Evolutionary conservation across 2,888 invertebrate species (phyloP).

Genomic region (Gari tellinella): DNA sequence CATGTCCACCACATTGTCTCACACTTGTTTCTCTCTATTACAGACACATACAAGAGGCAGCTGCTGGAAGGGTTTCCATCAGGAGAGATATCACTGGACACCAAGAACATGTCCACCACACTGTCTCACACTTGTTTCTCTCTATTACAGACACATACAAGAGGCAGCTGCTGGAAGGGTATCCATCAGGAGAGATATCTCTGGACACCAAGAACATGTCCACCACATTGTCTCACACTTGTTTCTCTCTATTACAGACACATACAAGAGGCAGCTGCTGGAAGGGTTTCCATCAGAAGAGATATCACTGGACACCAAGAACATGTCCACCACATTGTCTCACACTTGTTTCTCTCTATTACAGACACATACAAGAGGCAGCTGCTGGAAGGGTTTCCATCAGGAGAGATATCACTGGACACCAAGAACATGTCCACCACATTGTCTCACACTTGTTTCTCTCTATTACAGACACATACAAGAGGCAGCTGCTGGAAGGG

Average conservation of each 20-base stretch:
- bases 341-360: no score
- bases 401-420: constrained; percentile 31
- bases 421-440: constrained; percentile 60
- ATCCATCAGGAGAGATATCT: no score
- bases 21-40: constrained; percentile 36
- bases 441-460: constrained; percentile 66
- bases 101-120: constrained; percentile 58
- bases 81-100: constrained; percentile 34
- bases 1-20: constrained; percentile 64
- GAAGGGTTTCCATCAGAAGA: no score
- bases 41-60: constrained; percentile 67
- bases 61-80: constrained; percentile 40
- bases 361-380: constrained; percentile 66
- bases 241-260: no score
- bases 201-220: no score
- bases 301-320: no score
- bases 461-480: constrained; percentile 59
- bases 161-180: no score
- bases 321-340: no score
- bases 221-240: no score
- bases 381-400: constrained; percentile 40
- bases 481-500: constrained; percentile 57
- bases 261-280: no score
- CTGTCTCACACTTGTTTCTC: no score
- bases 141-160: no score